Conservation (phyloP, 2,797 vertebrate genomes). For the Urosaurus nigricauda region DNA sequence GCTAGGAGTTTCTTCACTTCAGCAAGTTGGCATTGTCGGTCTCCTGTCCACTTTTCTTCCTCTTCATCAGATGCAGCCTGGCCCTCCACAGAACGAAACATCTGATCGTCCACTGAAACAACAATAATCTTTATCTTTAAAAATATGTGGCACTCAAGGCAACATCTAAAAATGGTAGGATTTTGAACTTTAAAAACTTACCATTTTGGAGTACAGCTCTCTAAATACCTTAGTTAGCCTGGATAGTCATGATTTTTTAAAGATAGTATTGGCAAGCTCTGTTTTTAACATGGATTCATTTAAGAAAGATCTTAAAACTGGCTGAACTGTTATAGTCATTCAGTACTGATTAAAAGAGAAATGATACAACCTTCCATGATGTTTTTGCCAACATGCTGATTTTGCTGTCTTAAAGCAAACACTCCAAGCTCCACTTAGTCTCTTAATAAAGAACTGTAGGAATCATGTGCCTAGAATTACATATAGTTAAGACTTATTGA, state of each 20-base stretch:
- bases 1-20: conserved; percentile 79
- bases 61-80: conserved; percentile 94
- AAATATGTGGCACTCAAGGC: neutral
- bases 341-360: fast-evolving
- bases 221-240: no score
- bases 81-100: conserved; percentile 92
- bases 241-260: no score
- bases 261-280: no score
- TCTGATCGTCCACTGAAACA: conserved; percentile 87
- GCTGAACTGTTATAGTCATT: fast-evolving
- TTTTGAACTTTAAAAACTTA: neutral
- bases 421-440: neutral
- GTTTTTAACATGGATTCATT: neutral
- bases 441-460: neutral
- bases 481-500: neutral
- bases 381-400: no score
- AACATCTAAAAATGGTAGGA: neutral
- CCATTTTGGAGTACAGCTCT: no score
- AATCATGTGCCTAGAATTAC: neutral
- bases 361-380: no score
- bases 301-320: fast-evolving
- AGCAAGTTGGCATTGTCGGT: conserved; percentile 76
- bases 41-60: conserved; percentile 84
- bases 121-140: conserved; percentile 1
- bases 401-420: neutral